Conservation (phyloP, 2,797 vertebrate genomes). For the Hirundo rustica region DNA sequence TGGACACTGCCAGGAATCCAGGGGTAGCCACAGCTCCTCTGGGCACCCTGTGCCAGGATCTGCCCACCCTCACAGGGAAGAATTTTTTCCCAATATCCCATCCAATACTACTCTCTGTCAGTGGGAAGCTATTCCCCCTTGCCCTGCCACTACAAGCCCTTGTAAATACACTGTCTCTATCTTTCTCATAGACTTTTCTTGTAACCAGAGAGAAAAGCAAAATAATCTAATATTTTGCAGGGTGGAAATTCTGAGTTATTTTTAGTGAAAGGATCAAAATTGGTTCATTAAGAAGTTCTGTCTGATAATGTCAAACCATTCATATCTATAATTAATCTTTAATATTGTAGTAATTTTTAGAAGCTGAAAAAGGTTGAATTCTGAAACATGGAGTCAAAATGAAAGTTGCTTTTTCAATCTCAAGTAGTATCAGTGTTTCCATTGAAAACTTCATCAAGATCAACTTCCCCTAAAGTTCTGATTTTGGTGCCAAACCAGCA, state of each 20-base stretch:
- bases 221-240: conserved; percentile 4
- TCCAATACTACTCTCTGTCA: not conserved
- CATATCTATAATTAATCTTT: conserved; percentile 55
- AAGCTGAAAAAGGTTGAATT: conserved; percentile 8
- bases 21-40: not conserved
- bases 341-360: conserved; percentile 39
- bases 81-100: not conserved
- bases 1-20: not conserved
- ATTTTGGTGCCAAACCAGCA: conserved; percentile 4
- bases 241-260: conserved; percentile 42
- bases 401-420: conserved; percentile 50
- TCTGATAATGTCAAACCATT: conserved; percentile 52
- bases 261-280: conserved; percentile 37
- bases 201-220: not conserved
- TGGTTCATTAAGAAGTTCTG: conserved; percentile 45
- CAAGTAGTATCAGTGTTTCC: conserved; percentile 8
- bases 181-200: not conserved
- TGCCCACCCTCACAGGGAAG: not conserved
- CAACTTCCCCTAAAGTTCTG: conserved; percentile 14
- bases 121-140: not conserved
- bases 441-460: conserved; percentile 24
- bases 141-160: not conserved
- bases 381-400: conserved; percentile 53
- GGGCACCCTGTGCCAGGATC: not conserved
- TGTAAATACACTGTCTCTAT: not conserved